Evolutionary conservation across 2,888 invertebrate genomes (phyloP), one percentile per base, ranked within the genome.

Genomic region (Emmelina monodactyla): DNA sequence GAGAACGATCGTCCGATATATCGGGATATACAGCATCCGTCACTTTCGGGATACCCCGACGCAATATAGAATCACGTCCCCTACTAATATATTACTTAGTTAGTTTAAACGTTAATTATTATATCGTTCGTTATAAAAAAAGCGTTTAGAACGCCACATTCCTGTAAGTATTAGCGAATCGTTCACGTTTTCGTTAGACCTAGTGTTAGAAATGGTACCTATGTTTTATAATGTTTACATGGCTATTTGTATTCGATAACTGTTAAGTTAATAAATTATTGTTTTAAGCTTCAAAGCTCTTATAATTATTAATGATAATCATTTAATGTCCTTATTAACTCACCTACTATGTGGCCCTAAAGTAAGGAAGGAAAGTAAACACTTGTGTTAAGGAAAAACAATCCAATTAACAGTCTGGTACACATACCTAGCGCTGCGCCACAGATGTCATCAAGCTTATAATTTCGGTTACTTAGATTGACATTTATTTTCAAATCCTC

Each of bases 21-120:
- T 64, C 19, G 5, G 19, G 19, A 5, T 5, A 19, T 19, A 19
- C 19, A 5, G 19, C 19, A 19, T 9, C 9, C 19, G 19, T 19
- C 19, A 5, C 19, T 19, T 19, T 6, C 28, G 28, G 71, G 66
- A 57, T 47, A 40, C 43, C 57, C 76, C 76, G 72, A 65, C 63
- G 78, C 78, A 79, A 79, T 79, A 79, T 64, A 76, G 75, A 75
- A 72, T 70, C 70, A 76, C 78, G 78, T 79, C 78, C 78, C 63
- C 57, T 55, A 50, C 55, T 56, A 53, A 47, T 62, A 62, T 55
- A 28, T 51, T 66, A 64, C 48, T 51, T 60, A 62, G 53, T 58
- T 61, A 57, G 49, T 54, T 61, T 64, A 53, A 61, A 59, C n/a
- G 45, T 53, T 62, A 63, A 62, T 49, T 47, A 32, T 43, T 54